Evolutionary conservation across 2,797 vertebrate genomes (phyloP).

Genomic region (Anolis apletophallus): DNA sequence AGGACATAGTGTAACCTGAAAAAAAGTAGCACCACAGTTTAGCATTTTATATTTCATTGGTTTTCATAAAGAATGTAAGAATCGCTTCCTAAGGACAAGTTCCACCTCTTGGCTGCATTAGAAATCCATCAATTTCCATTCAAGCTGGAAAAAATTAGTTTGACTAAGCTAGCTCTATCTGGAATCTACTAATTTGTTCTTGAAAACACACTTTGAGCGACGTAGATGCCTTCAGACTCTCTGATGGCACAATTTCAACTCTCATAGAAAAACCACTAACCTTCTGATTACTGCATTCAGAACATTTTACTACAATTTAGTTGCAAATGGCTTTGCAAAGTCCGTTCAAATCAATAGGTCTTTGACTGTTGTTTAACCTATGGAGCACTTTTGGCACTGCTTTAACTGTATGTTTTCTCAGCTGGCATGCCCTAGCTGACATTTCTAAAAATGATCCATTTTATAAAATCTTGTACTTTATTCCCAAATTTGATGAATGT

Average conservation of each 20-base stretch:
- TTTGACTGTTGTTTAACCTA: background rate
- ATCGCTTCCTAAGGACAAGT: too few species aligned
- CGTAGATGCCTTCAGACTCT: background rate
- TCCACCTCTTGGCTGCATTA: background rate
- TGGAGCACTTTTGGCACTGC: background rate
- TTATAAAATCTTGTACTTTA: background rate
- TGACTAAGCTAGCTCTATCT: background rate
- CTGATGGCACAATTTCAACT: background rate
- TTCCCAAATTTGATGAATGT: background rate
- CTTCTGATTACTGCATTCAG: background rate
- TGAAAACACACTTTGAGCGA: background rate
- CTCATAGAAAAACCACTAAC: background rate
- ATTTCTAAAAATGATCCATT: background rate
- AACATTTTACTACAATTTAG: background rate
- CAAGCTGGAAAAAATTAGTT: background rate
- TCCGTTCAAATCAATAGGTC: background rate
- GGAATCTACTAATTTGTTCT: background rate
- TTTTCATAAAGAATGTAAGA: background rate
- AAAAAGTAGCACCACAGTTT: background rate
- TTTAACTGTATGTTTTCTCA: background rate
- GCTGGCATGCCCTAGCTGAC: background rate
- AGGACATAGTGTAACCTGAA: background rate
- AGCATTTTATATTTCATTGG: background rate
- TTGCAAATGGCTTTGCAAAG: background rate
- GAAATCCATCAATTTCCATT: background rate